Conservation (phyloP, 2,113 vertebrate genomes). For the Alectura lathami region DNA sequence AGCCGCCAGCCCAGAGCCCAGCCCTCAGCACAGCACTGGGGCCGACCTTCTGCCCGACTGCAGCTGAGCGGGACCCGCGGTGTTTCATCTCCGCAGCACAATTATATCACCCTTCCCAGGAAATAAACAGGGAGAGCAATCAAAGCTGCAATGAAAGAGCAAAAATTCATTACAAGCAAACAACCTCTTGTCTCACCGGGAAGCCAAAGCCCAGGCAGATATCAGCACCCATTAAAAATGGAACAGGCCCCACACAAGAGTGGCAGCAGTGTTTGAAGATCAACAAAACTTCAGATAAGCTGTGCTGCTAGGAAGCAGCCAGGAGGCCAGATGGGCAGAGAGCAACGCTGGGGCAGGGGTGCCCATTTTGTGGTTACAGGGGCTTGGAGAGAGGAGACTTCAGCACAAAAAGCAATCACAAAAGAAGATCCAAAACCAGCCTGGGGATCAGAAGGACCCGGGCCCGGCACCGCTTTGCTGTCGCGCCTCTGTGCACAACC, state of each 20-base stretch:
- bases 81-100: neutral
- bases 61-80: rapidly evolving
- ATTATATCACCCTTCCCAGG: neutral
- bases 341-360: rapidly evolving
- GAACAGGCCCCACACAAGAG: rapidly evolving
- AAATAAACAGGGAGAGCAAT: neutral
- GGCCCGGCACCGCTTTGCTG: neutral
- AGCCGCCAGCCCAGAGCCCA: neutral
- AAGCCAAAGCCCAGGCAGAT: neutral
- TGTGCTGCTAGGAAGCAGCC: neutral
- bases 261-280: neutral
- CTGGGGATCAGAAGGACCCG: neutral
- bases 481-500: neutral
- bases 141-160: neutral
- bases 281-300: neutral
- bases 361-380: neutral
- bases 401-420: neutral
- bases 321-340: neutral
- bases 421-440: neutral
- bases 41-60: rapidly evolving
- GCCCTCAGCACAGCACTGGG: neutral
- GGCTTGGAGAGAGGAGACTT: neutral
- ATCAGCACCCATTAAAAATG: no score
- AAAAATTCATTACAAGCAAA: neutral
- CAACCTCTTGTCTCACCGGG: neutral